Conservation (phyloP, 2,888 invertebrate genomes). For the Andricus curvator region DNA sequence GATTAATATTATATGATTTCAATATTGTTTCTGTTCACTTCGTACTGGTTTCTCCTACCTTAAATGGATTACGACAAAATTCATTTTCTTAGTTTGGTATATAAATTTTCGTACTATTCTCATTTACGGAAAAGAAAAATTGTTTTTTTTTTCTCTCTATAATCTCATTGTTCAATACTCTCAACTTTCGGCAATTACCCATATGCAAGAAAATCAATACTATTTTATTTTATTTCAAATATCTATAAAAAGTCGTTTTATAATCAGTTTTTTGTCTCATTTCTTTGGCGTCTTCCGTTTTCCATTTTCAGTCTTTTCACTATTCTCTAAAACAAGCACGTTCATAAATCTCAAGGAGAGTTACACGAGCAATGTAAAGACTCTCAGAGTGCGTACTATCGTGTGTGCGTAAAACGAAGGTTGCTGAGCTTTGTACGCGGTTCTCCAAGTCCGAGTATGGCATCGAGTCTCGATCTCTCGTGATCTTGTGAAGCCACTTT, state of each 20-base stretch:
- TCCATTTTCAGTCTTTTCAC: neutral
- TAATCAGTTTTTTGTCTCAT: neutral
- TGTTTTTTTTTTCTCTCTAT: too few relatives aligned
- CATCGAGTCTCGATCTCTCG: slow-evolving; percentile 7
- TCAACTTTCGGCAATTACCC: too few relatives aligned
- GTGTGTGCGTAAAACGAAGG: slow-evolving; percentile 26
- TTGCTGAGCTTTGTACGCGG: slow-evolving; percentile 21
- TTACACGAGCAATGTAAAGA: slow-evolving; percentile 13
- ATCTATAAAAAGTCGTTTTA: neutral
- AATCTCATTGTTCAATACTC: too few relatives aligned
- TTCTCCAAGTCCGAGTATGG: slow-evolving; percentile 22
- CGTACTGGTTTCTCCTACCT: too few relatives aligned
- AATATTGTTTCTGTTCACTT: too few relatives aligned
- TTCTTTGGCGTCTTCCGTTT: neutral
- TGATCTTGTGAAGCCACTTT: slow-evolving; percentile 17
- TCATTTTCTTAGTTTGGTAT: too few relatives aligned
- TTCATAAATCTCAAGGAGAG: slow-evolving; percentile 26
- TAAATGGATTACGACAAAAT: too few relatives aligned
- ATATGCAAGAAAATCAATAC: too few relatives aligned
- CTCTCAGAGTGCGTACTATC: neutral
- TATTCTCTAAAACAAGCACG: slow-evolving; percentile 9
- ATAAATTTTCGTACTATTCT: too few relatives aligned
- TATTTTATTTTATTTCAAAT: neutral
- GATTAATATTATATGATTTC: too few relatives aligned
- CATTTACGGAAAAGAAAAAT: too few relatives aligned